Conservation (phyloP, 1,140 invertebrate species). For the Drosophila ogumai region DNA sequence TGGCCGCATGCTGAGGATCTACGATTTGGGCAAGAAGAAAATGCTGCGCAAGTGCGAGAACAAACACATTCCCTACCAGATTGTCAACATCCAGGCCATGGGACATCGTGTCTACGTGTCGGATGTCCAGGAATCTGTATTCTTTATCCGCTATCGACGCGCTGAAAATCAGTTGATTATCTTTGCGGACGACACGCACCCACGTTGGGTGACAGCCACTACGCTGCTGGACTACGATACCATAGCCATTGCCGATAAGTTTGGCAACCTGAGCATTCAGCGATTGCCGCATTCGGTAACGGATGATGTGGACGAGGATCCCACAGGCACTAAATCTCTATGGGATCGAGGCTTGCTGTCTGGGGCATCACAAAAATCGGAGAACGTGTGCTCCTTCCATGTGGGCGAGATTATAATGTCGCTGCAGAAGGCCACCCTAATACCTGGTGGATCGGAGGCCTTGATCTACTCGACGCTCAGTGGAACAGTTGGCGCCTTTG, state of each 20-base stretch:
- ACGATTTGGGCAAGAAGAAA: constrained; percentile 99
- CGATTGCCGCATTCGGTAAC: constrained; percentile 95
- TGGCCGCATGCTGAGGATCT: constrained; percentile 95
- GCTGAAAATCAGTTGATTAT: constrained; percentile 99
- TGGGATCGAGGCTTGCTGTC: constrained; percentile 99
- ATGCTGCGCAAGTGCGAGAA: constrained; percentile 99
- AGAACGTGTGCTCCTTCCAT: constrained; percentile 96
- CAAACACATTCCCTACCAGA: constrained; percentile 98
- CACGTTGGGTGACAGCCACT: constrained; percentile 97
- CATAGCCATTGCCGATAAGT: constrained; percentile 98
- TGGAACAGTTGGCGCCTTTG: constrained; percentile 97
- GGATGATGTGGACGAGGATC: constrained; percentile 99
- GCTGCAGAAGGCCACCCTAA: constrained; percentile 96
- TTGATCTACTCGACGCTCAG: constrained; percentile 98
- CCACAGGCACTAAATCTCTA: constrained; percentile 98
- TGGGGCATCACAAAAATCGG: constrained; percentile 98
- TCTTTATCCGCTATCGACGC: constrained; percentile 97
- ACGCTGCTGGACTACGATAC: constrained; percentile 98
- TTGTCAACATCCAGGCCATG: constrained; percentile 96
- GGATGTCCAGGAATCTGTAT: constrained; percentile 99
- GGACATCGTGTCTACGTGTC: constrained; percentile 97
- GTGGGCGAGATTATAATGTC: constrained; percentile 97
- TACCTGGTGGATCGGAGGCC: constrained; percentile 98
- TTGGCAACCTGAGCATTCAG: constrained; percentile 98
- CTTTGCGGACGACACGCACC: constrained; percentile 99